phyloP scores from a whole-genome alignment of 2,888 invertebrate genomes.

The Eupithecia insigniata region DNA sequence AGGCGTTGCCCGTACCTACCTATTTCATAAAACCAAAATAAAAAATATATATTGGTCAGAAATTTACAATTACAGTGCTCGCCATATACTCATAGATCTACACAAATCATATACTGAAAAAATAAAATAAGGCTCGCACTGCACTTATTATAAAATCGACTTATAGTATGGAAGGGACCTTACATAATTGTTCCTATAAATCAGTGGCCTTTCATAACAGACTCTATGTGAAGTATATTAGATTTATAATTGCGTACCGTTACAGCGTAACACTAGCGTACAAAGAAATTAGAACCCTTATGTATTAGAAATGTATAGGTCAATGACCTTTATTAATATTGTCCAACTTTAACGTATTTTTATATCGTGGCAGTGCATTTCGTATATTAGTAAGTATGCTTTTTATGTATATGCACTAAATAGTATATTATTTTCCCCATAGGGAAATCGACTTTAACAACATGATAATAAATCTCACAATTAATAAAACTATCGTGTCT shows the following conservation, averaged over 20 bases:
- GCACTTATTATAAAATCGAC: conserved; percentile 36
- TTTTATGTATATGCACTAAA: not conserved
- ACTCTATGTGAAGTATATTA: not conserved
- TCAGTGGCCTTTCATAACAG: not conserved
- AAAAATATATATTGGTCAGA: not conserved
- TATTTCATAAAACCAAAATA: not conserved
- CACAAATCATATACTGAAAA: conserved; percentile 2
- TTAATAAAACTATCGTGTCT: not conserved
- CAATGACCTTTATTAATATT: not conserved
- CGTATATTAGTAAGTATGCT: not conserved
- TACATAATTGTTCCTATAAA: conserved; percentile 30
- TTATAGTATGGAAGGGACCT: conserved; percentile 39
- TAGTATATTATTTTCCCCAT: not conserved
- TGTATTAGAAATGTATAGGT: not conserved
- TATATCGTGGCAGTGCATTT: not conserved
- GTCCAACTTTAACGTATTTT: not conserved
- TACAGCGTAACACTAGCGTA: too few species aligned
- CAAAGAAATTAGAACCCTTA: not conserved
- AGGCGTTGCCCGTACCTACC: not conserved
- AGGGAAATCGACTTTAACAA: not conserved
- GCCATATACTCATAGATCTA: not conserved
- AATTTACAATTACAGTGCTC: conserved; percentile 1
- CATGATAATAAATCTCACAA: not conserved
- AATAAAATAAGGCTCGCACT: conserved; percentile 8
- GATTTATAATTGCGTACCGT: not conserved